Percentiles rank a stretch among this genome's conserved stretches.
Evolutionary conservation across 2,113 vertebrate genomes (phyloP).

Genomic region (Meleagris gallopavo): DNA sequence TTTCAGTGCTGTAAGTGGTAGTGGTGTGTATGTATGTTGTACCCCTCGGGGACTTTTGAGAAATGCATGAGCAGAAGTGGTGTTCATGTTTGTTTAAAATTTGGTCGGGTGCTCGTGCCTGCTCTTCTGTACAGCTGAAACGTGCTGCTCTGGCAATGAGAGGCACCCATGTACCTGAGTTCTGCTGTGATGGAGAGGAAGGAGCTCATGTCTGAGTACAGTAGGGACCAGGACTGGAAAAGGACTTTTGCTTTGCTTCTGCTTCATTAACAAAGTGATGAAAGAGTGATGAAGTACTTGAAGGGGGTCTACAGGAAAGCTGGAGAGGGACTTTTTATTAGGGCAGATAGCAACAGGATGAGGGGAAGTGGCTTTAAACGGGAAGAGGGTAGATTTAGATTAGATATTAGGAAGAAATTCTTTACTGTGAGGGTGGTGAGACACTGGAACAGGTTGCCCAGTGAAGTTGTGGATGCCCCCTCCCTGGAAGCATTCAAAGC

Average conservation of each 20-base stretch:
- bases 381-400: too few species aligned
- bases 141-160: not conserved
- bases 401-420: too few species aligned
- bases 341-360: too few species aligned
- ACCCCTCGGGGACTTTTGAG: not conserved
- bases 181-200: not conserved
- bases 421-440: too few species aligned
- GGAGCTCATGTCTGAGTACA: accelerated
- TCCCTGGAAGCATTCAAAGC: too few species aligned
- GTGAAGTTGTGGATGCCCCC: too few species aligned
- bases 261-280: not conserved
- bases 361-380: too few species aligned
- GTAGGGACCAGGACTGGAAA: not conserved
- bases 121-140: not conserved
- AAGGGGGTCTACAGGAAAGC: too few species aligned
- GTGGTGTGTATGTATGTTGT: not conserved
- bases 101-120: not conserved
- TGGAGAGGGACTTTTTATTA: too few species aligned
- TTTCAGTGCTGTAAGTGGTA: constrained; percentile 18
- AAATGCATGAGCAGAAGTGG: constrained; percentile 31
- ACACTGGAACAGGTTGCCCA: too few species aligned
- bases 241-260: not conserved
- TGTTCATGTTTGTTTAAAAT: not conserved
- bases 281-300: too few species aligned
- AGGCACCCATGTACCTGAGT: accelerated